phyloP scores from a whole-genome alignment of 2,888 invertebrate species.

The Anorthoa munda region DNA sequence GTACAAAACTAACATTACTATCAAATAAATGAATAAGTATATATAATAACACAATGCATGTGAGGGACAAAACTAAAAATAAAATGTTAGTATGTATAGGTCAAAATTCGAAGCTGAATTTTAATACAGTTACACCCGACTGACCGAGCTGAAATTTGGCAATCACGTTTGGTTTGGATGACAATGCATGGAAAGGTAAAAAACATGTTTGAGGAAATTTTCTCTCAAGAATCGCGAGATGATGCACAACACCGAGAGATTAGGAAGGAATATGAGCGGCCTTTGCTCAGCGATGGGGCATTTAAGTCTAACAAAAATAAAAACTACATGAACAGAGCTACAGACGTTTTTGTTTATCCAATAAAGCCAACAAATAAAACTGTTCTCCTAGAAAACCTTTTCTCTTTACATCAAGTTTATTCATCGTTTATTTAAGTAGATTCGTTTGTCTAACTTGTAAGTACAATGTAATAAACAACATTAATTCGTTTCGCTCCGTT shows the following conservation, averaged over 20 bases:
- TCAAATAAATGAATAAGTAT: too few species aligned
- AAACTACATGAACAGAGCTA: conserved; percentile 26
- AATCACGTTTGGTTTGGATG: too few species aligned
- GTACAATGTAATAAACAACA: conserved; percentile 49
- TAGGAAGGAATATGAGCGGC: not conserved
- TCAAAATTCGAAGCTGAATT: too few species aligned
- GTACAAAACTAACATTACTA: too few species aligned
- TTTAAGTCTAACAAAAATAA: not conserved
- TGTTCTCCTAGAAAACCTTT: conserved; percentile 19
- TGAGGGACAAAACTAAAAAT: too few species aligned
- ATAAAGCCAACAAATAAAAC: conserved; percentile 23
- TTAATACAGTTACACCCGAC: too few species aligned
- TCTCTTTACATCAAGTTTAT: conserved; percentile 19
- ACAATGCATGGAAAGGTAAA: too few species aligned
- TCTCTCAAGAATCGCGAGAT: too few species aligned
- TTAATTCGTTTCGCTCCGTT: conserved; percentile 33
- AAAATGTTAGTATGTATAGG: too few species aligned
- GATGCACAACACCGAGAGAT: not conserved
- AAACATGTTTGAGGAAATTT: too few species aligned
- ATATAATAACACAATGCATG: too few species aligned
- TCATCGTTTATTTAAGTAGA: conserved; percentile 28
- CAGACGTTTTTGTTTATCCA: conserved; percentile 11
- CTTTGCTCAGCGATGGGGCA: not conserved
- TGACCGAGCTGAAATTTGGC: too few species aligned
- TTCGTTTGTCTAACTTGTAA: conserved; percentile 8